phyloP scores from a whole-genome alignment of 2,113 vertebrate species.

The Neomonachus schauinslandi region DNA sequence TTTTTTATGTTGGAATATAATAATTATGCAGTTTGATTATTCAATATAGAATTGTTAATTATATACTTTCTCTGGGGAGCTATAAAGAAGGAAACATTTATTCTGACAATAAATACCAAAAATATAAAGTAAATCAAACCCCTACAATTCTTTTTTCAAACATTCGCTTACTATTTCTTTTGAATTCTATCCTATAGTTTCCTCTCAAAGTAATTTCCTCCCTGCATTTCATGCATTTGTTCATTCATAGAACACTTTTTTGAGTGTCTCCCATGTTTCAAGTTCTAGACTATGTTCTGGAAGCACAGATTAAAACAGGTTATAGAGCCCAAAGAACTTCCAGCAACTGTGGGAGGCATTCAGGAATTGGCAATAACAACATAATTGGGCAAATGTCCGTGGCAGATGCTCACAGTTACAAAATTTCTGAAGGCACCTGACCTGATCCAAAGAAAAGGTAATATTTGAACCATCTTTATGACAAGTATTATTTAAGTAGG shows the following conservation, averaged over 20 bases:
- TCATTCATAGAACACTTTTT: not conserved
- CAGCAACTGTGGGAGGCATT: not conserved
- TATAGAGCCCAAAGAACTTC: not conserved
- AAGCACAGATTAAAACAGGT: not conserved
- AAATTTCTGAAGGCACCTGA: not conserved
- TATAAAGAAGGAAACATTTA: not conserved
- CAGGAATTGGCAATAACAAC: not conserved
- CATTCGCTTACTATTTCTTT: not conserved
- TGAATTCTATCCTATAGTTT: not conserved
- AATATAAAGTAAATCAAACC: not conserved
- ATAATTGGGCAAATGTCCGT: not conserved
- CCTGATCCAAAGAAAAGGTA: not conserved
- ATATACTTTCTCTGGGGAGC: not conserved
- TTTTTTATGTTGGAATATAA: not conserved
- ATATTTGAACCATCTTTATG: constrained; percentile 61
- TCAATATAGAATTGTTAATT: not conserved
- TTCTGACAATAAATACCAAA: not conserved
- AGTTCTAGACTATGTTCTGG: not conserved
- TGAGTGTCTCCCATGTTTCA: not conserved
- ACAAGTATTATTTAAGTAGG: not conserved
- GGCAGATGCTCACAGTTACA: not conserved
- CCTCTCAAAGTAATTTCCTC: not conserved
- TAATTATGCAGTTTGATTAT: not conserved
- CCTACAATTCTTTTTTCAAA: constrained; percentile 4
- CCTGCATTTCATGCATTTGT: not conserved